Conservation (phyloP, 1,140 invertebrate genomes). For the Centruroides sculpturatus region DNA sequence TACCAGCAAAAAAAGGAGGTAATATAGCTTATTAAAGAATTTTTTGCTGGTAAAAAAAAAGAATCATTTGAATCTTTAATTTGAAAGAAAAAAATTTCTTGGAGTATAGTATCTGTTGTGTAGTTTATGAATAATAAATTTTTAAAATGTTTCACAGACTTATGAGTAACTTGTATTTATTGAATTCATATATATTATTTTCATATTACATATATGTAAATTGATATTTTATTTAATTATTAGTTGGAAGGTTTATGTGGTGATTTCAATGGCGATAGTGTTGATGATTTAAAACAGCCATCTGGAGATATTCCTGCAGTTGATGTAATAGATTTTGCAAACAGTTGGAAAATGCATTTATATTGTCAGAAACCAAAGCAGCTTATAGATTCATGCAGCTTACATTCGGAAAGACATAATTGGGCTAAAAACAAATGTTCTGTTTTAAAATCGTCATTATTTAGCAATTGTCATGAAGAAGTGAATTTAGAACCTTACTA, state of each 20-base stretch:
- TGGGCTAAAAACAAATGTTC: conserved; percentile 63
- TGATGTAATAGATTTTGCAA: conserved; percentile 57
- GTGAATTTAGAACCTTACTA: conserved; percentile 52
- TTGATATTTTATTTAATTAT: too few relatives aligned
- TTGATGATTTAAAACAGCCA: conserved; percentile 70
- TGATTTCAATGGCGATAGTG: conserved; percentile 68
- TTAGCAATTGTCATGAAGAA: conserved; percentile 60
- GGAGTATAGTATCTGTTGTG: too few relatives aligned
- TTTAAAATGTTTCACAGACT: too few relatives aligned
- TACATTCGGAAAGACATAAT: conserved; percentile 52
- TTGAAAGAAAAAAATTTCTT: too few relatives aligned
- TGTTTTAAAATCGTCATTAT: conserved; percentile 51
- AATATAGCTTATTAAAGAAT: too few relatives aligned
- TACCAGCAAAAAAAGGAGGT: too few relatives aligned
- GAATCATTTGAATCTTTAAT: too few relatives aligned
- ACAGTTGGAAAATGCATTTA: conserved; percentile 69
- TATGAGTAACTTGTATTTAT: too few relatives aligned
- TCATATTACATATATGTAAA: too few relatives aligned
- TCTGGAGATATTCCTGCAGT: conserved; percentile 52
- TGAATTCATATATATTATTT: too few relatives aligned
- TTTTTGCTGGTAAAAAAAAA: too few relatives aligned
- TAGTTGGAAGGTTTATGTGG: conserved; percentile 73
- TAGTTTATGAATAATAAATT: too few relatives aligned
- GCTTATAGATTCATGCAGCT: conserved; percentile 47
- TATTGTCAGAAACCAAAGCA: conserved; percentile 41